Evolutionary conservation across 2,113 vertebrate species (phyloP).

Genomic region (human): GRCh38 chr14:32713501-32714000

Average conservation of each 20-base stretch:
- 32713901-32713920: neutral
- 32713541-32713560: neutral
- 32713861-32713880: neutral
- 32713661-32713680: neutral
- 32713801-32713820: neutral
- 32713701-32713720: neutral
- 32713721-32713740: neutral
- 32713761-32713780: neutral
- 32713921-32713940: neutral
- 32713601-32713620: neutral
- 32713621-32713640: neutral
- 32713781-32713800: neutral
- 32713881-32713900: neutral
- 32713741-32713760: neutral
- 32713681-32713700: neutral
- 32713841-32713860: neutral
- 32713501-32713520: neutral
- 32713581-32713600: neutral
- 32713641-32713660: neutral
- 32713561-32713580: neutral
- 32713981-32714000: neutral
- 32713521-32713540: neutral
- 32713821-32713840: neutral
- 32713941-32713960: neutral
- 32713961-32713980: neutral